Evolutionary conservation across 2,888 invertebrate species (phyloP), one percentile per base, ranked within the genome.

Genomic region (Drosophila borborema): DNA sequence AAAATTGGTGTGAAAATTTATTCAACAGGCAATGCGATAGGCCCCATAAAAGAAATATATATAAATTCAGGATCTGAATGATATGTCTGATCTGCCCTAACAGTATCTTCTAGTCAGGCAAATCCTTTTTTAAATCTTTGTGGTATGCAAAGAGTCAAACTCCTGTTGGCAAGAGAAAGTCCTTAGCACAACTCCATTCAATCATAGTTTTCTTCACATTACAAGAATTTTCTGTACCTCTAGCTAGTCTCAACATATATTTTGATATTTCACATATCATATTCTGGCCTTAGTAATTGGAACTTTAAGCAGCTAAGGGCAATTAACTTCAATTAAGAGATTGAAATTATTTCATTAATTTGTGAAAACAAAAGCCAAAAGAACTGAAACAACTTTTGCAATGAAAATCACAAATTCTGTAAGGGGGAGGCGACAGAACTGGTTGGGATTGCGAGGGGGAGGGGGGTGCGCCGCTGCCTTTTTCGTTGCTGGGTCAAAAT

Each of bases 301-400:
- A 49, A 56, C 60, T 67, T 66, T 40, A 60, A 46, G 43, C 46
- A 55, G 36, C 48, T 61, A 60, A 61, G 63, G 58, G 49, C 79
- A 76, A 84, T 89, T 89, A 74, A 76, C 82, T 89, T 80, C 80
- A 86, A 86, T 86, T 89, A 89, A 85, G 74, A 72, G 74, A 77
- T 85, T 87, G 71, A 85, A 86, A 89, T 87, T 80, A 89, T 89
- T 85, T 81, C 73, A 87, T 81, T 85, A 80, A 89, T 87, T 87
- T 77, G 55, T 36, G 66, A 60, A 79, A 74, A 63, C 68, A 66
- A 84, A 71, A 73, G 83, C 77, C 58, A 66, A 79, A 31, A 38
- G 60, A 70, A 70, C 53, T 46, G 65, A 51, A 66, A 31, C 51
- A 70, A 64, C 70, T 78, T 77, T 62, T 65, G 48, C 61, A 74